phyloP scores from a whole-genome alignment of 2,113 vertebrate species.

The Neogobius melanostomus region DNA sequence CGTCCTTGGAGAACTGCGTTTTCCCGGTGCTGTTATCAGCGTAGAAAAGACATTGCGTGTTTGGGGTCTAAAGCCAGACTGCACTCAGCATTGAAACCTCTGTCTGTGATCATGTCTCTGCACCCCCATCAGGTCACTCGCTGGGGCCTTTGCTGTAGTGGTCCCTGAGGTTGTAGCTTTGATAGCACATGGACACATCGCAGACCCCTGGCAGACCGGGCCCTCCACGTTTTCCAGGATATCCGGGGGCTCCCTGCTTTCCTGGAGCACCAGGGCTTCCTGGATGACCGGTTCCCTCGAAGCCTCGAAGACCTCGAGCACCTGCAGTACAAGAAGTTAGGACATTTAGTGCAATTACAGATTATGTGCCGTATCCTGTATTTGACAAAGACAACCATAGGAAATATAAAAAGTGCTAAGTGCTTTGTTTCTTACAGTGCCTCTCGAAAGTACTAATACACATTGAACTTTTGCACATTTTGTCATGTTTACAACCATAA shows the following conservation, averaged over 20 bases:
- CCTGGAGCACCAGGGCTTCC: constrained; percentile 76
- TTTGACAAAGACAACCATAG: background rate
- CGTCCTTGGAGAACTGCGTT: background rate
- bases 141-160: constrained; percentile 81
- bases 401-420: too few relatives aligned
- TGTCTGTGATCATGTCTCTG: background rate
- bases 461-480: too few relatives aligned
- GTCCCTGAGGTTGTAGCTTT: constrained; percentile 74
- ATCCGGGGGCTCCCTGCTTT: constrained; percentile 69
- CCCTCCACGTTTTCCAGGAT: constrained; percentile 72
- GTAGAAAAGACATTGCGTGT: background rate
- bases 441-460: too few relatives aligned
- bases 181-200: constrained; percentile 79
- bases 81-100: background rate
- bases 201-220: constrained; percentile 75
- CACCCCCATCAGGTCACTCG: constrained; percentile 52
- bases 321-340: constrained; percentile 50
- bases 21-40: background rate
- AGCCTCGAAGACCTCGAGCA: constrained; percentile 72
- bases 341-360: too few relatives aligned
- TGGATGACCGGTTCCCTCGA: constrained; percentile 71
- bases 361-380: too few relatives aligned
- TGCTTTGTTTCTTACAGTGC: too few relatives aligned
- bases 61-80: background rate
- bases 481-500: too few relatives aligned